Base-by-base conservation (phyloP, 2,113 vertebrate genomes). In the Bubalus kerabau region DNA sequence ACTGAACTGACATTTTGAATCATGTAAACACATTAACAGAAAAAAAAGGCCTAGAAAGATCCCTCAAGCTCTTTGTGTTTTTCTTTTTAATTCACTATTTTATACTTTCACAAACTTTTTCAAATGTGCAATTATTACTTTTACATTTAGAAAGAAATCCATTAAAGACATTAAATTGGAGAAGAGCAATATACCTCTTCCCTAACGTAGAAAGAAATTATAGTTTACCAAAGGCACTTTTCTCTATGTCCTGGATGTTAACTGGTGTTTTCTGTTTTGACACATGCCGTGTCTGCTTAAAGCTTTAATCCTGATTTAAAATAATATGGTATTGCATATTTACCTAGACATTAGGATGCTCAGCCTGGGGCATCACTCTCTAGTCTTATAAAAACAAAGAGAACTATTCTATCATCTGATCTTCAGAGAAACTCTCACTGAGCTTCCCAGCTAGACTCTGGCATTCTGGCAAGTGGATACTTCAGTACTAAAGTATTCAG, bases 241-340 rank as follows among this genome's bases (percentile, higher is more conserved):
- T 94, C 43, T 86, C 82, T n/a, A 4, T 24, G 9, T 67, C 85
- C 94, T 76, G 64, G 96, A 82, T 71, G 56, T 96, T 97, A 84
- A 76, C 76, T 67, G 89, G 43, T 98, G 92, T 97, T 97, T 97
- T 97, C 98, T 97, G 81, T 71, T 92, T 92, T 96, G 95, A 91
- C 85, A 91, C 96, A 98, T 90, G 95, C 36, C 97, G 81, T 19
- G 59, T 94, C 97, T 97, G 93, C 96, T 97, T 94, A 80, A 43
- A 59, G 82, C 91, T 98, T 97, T 97, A 83, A 97, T 60, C 84
- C 80, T 98, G 97, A 98, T 97, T 97, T 98, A 98, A 97, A 98
- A 97, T 98, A 98, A 98, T 97, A 95, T 97, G 97, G 98, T 95
- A 98, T 96, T 98, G 97, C 98, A 98, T 98, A 95, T 98, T 98